Percentiles rank a stretch among this genome's conserved stretches.
Evolutionary conservation across 2,113 vertebrate species (phyloP).

Genomic region (Pangasianodon hypophthalmus): DNA sequence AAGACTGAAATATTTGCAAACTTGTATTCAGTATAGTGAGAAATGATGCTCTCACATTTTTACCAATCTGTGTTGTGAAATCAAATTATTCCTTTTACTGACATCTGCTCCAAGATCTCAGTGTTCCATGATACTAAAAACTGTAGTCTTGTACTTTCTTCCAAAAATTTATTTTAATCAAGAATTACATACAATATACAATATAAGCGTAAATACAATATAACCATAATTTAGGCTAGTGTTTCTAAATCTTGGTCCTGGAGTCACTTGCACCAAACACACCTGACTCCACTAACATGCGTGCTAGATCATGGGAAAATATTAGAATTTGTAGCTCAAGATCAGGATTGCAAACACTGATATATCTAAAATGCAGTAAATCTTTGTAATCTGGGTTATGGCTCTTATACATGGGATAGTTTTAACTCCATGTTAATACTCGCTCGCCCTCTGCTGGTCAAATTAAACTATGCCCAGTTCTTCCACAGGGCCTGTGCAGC

Average conservation of each 20-base stretch:
- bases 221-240: background rate
- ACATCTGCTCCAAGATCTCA: background rate
- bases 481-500: background rate
- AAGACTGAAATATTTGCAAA: background rate
- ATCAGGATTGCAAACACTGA: background rate
- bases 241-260: background rate
- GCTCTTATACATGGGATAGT: too few relatives aligned
- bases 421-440: slow-evolving; percentile 18
- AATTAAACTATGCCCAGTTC: background rate
- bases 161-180: background rate
- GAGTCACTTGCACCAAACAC: background rate
- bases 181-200: background rate
- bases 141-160: background rate
- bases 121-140: background rate
- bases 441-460: slow-evolving; percentile 42
- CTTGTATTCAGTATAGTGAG: background rate
- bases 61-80: background rate
- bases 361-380: background rate
- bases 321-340: background rate
- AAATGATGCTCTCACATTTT: background rate
- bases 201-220: background rate
- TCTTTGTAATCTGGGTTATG: too few relatives aligned
- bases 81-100: background rate
- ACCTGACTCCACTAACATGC: background rate
- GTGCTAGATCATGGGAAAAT: background rate